Evolutionary conservation across 2,888 invertebrate genomes (phyloP), one percentile per base, ranked within the genome.

Genomic region (Pheosia tremula): DNA sequence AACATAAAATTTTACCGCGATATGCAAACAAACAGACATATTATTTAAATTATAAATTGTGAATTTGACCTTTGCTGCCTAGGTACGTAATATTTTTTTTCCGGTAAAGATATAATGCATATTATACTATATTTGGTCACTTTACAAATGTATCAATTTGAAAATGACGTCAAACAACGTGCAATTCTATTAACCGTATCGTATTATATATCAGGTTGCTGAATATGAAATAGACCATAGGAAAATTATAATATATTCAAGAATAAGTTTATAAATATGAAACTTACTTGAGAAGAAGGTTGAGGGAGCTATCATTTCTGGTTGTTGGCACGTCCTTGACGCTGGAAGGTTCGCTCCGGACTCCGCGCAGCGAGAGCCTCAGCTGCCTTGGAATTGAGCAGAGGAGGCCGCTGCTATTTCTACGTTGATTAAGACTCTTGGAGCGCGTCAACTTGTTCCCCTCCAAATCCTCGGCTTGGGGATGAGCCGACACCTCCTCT

Each of bases 381-480:
- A 94, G 88, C 75, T 93, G 94, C 78, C 91, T 90, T 68, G 94
- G 94, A 74, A 95, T 89, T 49, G 94, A 89, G 62, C 92, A 93
- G 68, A 95, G 87, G 49, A 95, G 86, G 68, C 95, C 94, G 62
- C 94, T 92, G 78, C 91, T 93, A 75, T 89, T 91, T 78, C 91
- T 89, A 61, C 92, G 87, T 75, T 91, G 93, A 76, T 91, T 93
- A 64, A 93, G 83, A 77, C 93, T 94, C 80, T 92, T 94, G 55
- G 94, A 93, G 60, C 93, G 86, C 69, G 88, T 91, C 78, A 94
- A 77, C 79, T 89, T 88, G 69, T 81, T 90, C 58, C 86, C 86
- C 79, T 92, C 93, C 69, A 91, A 72, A 69, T 91, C 92, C 58
- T 76, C 77, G 47, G 80, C 83, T 58, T 83, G 82, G 55, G 89